These are phyloP conservation scores for Oophaga pumilio DNA, from an alignment of 2,113 vertebrate species.

Conservation along the genomic window DNA sequence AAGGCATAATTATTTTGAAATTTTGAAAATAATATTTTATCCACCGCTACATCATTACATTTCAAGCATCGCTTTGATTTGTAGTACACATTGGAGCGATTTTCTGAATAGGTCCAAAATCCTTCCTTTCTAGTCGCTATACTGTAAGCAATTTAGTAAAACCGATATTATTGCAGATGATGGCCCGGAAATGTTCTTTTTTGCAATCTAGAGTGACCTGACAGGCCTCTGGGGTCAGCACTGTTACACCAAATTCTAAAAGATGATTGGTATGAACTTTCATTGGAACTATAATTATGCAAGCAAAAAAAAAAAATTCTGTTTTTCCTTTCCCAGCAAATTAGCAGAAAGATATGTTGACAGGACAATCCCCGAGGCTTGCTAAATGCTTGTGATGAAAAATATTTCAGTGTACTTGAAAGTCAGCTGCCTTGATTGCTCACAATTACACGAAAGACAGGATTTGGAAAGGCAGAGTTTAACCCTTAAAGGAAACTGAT, in stretches of 20 bases:
- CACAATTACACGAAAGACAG: conserved; percentile 36
- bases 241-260: conserved; percentile 22
- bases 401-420: conserved; percentile 54
- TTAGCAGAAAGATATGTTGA: conserved; percentile 57
- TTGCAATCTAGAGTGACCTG: conserved; percentile 33
- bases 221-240: conserved; percentile 43
- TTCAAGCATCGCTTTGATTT: background rate
- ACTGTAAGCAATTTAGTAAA: conserved; percentile 35
- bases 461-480: conserved; percentile 35
- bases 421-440: conserved; percentile 54
- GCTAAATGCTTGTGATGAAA: conserved; percentile 54
- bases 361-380: conserved; percentile 53
- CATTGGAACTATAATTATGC: conserved; percentile 53
- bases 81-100: conserved; percentile 21
- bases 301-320: conserved; percentile 47
- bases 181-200: conserved; percentile 22
- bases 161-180: conserved; percentile 41
- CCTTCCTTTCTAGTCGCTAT: conserved; percentile 9
- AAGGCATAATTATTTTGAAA: background rate
- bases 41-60: background rate
- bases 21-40: background rate
- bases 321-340: conserved; percentile 53
- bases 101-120: conserved; percentile 11
- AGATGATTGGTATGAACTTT: conserved; percentile 50
- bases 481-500: conserved; percentile 21